Conservation (phyloP, 2,113 vertebrate species). For the Stercorarius parasiticus region DNA sequence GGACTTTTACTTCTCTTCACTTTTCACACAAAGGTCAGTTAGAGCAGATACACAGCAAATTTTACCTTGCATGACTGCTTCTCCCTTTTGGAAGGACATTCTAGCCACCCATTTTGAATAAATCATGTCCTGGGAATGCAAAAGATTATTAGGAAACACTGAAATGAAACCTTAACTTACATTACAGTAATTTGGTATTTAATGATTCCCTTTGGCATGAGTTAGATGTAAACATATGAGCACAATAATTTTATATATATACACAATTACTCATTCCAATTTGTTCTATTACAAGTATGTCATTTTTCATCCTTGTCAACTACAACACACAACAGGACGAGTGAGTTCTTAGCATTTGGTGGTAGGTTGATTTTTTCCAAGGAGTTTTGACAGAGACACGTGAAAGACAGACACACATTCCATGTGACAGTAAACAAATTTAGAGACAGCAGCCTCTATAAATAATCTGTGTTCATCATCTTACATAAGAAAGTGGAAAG, state of each 20-base stretch:
- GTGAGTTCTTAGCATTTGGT: conserved; percentile 2
- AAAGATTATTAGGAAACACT: neutral
- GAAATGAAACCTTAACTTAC: neutral
- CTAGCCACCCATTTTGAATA: neutral
- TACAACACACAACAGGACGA: neutral
- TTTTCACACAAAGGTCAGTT: neutral
- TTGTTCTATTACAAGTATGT: conserved; percentile 1
- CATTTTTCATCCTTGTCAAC: conserved; percentile 38
- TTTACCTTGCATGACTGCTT: neutral
- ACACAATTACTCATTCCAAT: conserved; percentile 19
- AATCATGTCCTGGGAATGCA: neutral
- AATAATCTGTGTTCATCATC: conserved; percentile 46
- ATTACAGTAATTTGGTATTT: neutral
- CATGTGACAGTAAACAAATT: conserved; percentile 54
- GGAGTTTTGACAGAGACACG: conserved; percentile 22
- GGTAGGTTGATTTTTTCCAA: neutral
- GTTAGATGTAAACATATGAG: conserved; percentile 4
- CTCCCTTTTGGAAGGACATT: neutral
- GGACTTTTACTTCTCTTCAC: neutral
- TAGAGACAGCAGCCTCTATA: conserved; percentile 36
- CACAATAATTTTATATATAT: neutral
- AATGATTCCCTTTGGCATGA: conserved; percentile 20
- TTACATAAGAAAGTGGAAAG: conserved; percentile 56
- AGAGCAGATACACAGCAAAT: neutral
- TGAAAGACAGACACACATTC: conserved; percentile 6